Conservation (phyloP, 1,140 invertebrate genomes). For the Delia radicum region DNA sequence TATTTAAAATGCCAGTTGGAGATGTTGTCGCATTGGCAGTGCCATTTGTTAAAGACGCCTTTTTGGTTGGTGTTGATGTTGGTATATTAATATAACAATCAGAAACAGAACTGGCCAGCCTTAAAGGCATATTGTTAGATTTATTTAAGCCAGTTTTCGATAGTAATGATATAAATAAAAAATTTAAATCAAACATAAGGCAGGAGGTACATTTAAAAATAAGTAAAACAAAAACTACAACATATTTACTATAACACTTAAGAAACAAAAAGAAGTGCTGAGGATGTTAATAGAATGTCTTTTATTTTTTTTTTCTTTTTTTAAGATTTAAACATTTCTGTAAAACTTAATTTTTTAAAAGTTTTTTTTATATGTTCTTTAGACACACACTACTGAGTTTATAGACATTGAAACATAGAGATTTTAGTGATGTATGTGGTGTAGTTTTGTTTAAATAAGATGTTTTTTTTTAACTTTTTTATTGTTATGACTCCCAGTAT, state of each 20-base stretch:
- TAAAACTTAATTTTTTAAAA: background rate
- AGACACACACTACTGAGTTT: too few species aligned
- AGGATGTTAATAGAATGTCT: background rate
- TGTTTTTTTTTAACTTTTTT: background rate
- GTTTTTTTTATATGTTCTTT: background rate
- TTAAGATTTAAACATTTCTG: background rate
- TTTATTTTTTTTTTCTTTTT: background rate
- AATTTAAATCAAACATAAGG: background rate
- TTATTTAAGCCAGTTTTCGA: background rate
- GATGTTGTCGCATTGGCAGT: background rate
- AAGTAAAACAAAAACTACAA: background rate
- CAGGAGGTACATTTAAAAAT: background rate
- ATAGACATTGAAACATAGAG: too few species aligned
- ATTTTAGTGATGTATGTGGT: background rate
- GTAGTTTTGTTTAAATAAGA: background rate
- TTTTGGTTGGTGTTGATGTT: background rate
- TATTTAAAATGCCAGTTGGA: slow-evolving; percentile 10
- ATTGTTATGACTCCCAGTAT: background rate
- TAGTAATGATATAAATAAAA: background rate
- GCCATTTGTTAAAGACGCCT: background rate
- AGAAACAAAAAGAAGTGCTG: too few species aligned
- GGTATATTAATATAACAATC: background rate
- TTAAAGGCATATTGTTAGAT: background rate
- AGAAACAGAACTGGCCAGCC: background rate
- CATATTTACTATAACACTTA: too few species aligned